A percentile compares a stretch with the other conserved stretches of the same genome.
These are phyloP conservation scores for Pluvialis apricaria DNA, from an alignment of 2,113 vertebrate genomes.

Conservation along the genomic window DNA sequence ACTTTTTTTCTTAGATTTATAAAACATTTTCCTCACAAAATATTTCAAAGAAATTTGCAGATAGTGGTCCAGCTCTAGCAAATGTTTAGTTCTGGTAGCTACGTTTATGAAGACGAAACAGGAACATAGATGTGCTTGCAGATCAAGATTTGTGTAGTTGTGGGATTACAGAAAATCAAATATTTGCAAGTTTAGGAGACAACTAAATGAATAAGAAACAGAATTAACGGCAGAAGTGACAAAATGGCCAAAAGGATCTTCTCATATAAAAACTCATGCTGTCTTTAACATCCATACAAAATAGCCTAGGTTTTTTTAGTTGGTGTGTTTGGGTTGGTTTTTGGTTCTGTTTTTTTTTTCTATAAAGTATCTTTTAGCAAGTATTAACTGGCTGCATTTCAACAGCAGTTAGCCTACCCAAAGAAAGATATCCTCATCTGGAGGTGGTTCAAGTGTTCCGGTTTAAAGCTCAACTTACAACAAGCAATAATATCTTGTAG, in stretches of 20 bases:
- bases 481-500: neutral
- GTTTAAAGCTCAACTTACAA: neutral
- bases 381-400: neutral
- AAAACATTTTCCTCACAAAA: neutral
- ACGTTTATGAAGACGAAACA: neutral
- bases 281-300: neutral
- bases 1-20: neutral
- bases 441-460: neutral
- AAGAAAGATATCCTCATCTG: neutral
- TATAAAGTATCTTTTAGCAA: neutral
- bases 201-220: neutral
- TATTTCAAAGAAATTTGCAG: neutral
- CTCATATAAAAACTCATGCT: accelerated
- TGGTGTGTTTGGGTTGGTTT: no score
- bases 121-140: neutral
- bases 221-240: neutral
- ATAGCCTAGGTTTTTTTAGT: neutral
- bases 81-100: neutral
- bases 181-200: neutral
- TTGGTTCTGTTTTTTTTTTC: neutral
- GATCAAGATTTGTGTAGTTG: neutral
- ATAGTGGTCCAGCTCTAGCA: neutral
- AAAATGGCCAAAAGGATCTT: neutral
- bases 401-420: neutral
- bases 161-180: neutral